These are phyloP conservation scores for Adoxophyes honmai DNA, from an alignment of 1,140 invertebrate species.

Conservation along the genomic window DNA sequence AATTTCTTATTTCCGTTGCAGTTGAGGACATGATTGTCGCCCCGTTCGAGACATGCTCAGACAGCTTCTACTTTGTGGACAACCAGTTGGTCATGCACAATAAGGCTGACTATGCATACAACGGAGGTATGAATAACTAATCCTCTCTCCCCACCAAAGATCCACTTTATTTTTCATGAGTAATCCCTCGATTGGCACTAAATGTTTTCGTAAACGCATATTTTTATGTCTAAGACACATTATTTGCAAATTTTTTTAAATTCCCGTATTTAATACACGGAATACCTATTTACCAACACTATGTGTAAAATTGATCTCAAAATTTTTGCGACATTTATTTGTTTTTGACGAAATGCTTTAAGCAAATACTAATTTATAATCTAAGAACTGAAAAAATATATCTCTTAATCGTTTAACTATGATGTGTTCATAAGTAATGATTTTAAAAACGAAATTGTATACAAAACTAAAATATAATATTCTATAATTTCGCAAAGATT, in stretches of 20 bases:
- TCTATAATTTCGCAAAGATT: neutral
- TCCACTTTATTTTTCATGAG: neutral
- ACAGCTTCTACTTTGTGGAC: conserved; percentile 99
- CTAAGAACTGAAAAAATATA: conserved; percentile 10
- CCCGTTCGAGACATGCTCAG: conserved; percentile 97
- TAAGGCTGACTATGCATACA: conserved; percentile 98
- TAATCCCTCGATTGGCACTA: conserved; percentile 26
- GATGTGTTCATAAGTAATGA: neutral
- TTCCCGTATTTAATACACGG: conserved; percentile 8
- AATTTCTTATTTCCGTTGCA: conserved; percentile 75
- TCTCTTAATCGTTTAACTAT: conserved; percentile 5
- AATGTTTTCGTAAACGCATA: conserved; percentile 3
- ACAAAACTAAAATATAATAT: neutral
- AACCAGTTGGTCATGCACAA: conserved; percentile 99
- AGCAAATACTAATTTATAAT: neutral
- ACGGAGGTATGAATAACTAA: conserved; percentile 81
- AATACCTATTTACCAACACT: neutral
- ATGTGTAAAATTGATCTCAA: conserved; percentile 11
- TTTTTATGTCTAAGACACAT: conserved; percentile 4
- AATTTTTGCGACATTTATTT: conserved; percentile 16
- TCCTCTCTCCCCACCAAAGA: too few relatives aligned
- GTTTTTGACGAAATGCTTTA: conserved; percentile 13
- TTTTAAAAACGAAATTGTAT: conserved; percentile 8
- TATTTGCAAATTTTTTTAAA: conserved; percentile 6
- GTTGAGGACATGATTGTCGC: conserved; percentile 97